A percentile compares a stretch with the other conserved stretches of the same genome.
phyloP scores from a whole-genome alignment of 2,888 invertebrate genomes.

The Cecidostiba fungosa region DNA sequence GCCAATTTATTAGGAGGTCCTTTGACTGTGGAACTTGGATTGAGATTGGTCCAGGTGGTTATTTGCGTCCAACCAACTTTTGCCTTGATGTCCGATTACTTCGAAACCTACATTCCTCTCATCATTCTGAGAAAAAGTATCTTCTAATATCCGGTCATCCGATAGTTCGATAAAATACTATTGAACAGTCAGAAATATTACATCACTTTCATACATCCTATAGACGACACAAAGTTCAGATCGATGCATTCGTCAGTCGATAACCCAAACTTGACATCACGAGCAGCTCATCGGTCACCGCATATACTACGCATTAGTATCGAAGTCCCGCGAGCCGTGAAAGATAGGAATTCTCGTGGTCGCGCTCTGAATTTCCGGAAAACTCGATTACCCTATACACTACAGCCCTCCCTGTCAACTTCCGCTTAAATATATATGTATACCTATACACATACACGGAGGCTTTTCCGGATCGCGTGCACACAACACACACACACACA shows the following conservation, averaged over 20 bases:
- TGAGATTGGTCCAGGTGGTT: background rate
- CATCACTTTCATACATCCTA: background rate
- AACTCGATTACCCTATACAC: constrained; percentile 2
- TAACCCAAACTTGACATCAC: background rate
- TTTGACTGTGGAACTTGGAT: background rate
- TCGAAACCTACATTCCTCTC: background rate
- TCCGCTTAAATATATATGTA: background rate
- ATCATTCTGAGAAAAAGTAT: background rate
- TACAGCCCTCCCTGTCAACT: background rate
- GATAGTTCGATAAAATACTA: background rate
- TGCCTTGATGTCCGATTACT: background rate
- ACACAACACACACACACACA: background rate
- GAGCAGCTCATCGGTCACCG: background rate
- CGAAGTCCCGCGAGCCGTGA: constrained; percentile 15
- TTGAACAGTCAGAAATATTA: background rate
- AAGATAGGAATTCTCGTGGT: constrained; percentile 17
- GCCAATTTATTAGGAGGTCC: background rate
- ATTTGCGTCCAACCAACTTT: background rate
- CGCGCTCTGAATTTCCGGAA: constrained; percentile 12
- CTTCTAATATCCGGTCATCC: background rate
- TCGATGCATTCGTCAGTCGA: background rate
- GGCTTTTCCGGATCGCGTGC: constrained; percentile 37
- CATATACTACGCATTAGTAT: background rate
- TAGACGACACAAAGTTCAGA: background rate
- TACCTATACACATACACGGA: background rate